Evolutionary conservation across 2,888 invertebrate species (phyloP).

Genomic region (Lepidocyrtoides sp.): DNA sequence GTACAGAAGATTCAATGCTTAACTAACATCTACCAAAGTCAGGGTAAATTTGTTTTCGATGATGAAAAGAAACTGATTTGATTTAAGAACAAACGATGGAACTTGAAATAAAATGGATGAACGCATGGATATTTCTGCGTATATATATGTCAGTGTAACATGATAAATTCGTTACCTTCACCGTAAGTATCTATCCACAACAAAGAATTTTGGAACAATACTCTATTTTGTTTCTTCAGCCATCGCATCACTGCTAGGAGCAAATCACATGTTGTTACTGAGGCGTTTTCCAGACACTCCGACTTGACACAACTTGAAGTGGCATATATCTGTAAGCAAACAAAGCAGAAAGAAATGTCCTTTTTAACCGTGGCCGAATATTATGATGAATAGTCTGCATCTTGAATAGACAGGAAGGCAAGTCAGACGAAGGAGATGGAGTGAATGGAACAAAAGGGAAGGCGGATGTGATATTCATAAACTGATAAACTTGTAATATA

Average conservation of each 20-base stretch:
- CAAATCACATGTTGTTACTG: conserved; percentile 68
- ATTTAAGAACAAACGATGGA: too few species aligned
- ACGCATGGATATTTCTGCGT: background rate
- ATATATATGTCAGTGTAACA: background rate
- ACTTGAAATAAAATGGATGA: background rate
- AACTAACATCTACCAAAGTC: too few species aligned
- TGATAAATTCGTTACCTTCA: background rate
- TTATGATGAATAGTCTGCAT: background rate
- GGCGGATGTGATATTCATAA: background rate
- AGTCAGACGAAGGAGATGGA: background rate
- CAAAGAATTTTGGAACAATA: background rate
- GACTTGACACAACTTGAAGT: conserved; percentile 82
- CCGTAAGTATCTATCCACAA: conserved; percentile 10
- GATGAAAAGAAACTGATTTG: too few species aligned
- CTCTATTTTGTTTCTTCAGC: background rate
- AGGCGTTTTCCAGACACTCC: conserved; percentile 82
- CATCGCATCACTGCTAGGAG: conserved; percentile 10
- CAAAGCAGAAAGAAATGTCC: background rate
- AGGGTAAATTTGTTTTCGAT: too few species aligned
- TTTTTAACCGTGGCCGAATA: background rate
- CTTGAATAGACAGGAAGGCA: background rate
- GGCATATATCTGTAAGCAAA: conserved; percentile 81
- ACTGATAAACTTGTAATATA: background rate
- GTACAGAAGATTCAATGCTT: background rate
- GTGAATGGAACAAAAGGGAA: background rate